Conservation (phyloP, 2,113 vertebrate species). For the Sphyrna mokarran region DNA sequence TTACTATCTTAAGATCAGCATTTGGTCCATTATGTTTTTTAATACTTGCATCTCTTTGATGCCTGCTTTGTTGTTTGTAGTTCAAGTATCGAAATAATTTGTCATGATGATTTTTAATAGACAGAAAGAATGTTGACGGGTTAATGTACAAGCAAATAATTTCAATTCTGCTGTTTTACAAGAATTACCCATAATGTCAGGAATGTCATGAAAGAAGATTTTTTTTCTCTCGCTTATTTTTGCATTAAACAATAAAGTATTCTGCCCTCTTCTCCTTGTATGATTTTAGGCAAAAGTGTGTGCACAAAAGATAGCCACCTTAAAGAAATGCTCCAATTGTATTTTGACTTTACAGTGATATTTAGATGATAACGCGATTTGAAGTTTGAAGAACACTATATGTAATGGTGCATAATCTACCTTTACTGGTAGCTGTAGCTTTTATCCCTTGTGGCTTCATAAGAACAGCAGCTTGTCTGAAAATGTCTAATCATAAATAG, state of each 20-base stretch:
- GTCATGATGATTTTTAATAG: not conserved
- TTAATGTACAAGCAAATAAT: not conserved
- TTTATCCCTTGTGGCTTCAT: constrained; percentile 23
- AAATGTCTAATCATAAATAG: constrained; percentile 31
- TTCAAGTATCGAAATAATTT: not conserved
- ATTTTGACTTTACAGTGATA: not conserved
- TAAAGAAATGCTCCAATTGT: not conserved
- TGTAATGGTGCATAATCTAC: not conserved
- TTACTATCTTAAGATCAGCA: not conserved
- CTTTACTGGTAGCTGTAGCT: not conserved
- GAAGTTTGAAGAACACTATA: not conserved
- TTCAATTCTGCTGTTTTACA: not conserved
- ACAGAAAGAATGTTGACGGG: not conserved
- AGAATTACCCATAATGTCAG: not conserved
- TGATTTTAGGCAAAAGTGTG: not conserved
- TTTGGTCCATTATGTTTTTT: not conserved
- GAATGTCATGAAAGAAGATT: not conserved
- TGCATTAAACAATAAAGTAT: not conserved
- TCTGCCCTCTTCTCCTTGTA: not conserved
- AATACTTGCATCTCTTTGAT: not conserved
- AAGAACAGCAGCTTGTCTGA: constrained; percentile 32
- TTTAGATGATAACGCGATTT: not conserved
- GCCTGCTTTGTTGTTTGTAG: not conserved
- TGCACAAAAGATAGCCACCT: not conserved
- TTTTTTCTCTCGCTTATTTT: not conserved